Percentiles rank a stretch among this genome's conserved stretches.
Evolutionary conservation across 2,797 vertebrate species (phyloP).

Genomic region (Intellagama lesueurii): DNA sequence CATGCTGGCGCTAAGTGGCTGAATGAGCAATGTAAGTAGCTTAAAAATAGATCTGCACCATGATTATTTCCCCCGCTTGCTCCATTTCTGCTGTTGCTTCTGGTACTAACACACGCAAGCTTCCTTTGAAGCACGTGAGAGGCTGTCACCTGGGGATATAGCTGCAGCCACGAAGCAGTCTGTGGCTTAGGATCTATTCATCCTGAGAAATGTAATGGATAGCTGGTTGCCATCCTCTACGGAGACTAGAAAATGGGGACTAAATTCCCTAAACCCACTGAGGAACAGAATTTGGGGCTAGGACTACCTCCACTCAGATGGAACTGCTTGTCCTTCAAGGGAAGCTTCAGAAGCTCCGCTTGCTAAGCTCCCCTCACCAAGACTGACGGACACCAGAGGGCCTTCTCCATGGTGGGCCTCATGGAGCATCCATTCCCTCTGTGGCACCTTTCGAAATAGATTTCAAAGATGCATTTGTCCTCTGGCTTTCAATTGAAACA

Average conservation of each 20-base stretch:
- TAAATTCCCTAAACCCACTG: neutral
- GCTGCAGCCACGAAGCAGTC: neutral
- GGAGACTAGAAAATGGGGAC: neutral
- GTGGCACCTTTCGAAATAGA: no score
- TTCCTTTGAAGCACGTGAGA: neutral
- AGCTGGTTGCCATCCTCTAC: neutral
- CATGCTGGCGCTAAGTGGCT: constrained; percentile 13
- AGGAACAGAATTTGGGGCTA: neutral
- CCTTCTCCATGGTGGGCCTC: neutral
- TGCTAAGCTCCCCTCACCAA: neutral
- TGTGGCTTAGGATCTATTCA: neutral
- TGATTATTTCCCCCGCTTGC: constrained; percentile 60
- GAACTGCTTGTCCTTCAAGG: neutral
- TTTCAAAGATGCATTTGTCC: neutral
- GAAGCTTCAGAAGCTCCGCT: neutral
- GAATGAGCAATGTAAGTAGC: constrained; percentile 41
- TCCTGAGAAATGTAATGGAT: neutral
- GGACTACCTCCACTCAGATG: neutral
- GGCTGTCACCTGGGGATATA: neutral
- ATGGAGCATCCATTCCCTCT: neutral
- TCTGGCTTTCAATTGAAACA: neutral
- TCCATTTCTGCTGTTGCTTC: constrained; percentile 51
- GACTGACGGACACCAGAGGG: neutral
- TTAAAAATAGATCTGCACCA: constrained; percentile 57
- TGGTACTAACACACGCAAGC: constrained; percentile 42